These are phyloP conservation scores for Alouatta palliata DNA, from an alignment of 2,113 vertebrate genomes.

Conservation along the genomic window DNA sequence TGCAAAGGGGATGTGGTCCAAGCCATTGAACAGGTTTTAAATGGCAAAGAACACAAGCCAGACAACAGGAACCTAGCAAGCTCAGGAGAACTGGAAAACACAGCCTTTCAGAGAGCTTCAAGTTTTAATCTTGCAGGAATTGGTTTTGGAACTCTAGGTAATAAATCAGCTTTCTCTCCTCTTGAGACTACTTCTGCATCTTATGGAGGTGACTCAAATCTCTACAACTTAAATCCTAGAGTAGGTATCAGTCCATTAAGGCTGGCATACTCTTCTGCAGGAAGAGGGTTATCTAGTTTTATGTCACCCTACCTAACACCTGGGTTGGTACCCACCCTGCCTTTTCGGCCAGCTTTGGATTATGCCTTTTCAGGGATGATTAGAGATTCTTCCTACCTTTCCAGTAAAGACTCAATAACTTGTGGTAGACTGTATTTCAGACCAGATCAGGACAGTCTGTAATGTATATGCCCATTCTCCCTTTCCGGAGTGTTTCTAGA, in stretches of 20 bases:
- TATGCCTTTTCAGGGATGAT: constrained; percentile 88
- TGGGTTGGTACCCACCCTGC: constrained; percentile 88
- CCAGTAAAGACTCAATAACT: constrained; percentile 85
- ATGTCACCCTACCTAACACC: constrained; percentile 89
- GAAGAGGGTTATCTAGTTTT: constrained; percentile 84
- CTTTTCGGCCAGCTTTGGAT: constrained; percentile 87
- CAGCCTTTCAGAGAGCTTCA: constrained; percentile 73
- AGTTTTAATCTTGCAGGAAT: constrained; percentile 78
- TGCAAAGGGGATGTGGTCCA: constrained; percentile 91
- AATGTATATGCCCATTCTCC: neutral
- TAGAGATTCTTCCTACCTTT: constrained; percentile 86
- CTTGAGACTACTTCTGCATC: constrained; percentile 80
- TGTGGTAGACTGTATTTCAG: constrained; percentile 82
- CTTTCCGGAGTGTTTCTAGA: constrained; percentile 18
- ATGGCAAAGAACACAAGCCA: constrained; percentile 82
- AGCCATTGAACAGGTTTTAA: constrained; percentile 89
- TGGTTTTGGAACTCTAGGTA: constrained; percentile 79
- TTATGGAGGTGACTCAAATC: constrained; percentile 76
- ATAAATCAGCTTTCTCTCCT: constrained; percentile 90
- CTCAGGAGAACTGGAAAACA: constrained; percentile 64
- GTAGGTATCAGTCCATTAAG: constrained; percentile 87
- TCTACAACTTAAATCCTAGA: constrained; percentile 86
- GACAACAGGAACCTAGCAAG: constrained; percentile 61
- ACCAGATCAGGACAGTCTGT: constrained; percentile 82
- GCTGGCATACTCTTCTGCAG: constrained; percentile 87